Evolutionary conservation across 92 coral and sea anemone species (phyloP).

Genomic region (Phenganax stokvisi): DNA sequence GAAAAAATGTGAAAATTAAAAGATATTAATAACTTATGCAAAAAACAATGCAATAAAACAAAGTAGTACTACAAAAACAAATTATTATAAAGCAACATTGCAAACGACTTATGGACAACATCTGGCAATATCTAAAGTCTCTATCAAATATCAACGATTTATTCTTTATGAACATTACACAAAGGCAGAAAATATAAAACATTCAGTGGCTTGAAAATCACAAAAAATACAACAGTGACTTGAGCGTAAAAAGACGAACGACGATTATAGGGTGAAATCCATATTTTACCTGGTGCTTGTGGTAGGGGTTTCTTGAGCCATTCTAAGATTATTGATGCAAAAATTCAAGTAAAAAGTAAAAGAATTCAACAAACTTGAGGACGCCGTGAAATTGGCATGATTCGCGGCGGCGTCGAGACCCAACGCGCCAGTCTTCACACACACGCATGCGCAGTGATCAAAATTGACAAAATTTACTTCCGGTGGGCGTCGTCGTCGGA

Average conservation of each 20-base stretch:
- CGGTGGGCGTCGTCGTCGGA: slow-evolving; percentile 25
- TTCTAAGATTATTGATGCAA: not conserved
- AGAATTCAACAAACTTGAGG: not conserved
- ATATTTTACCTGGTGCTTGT: slow-evolving; percentile 18
- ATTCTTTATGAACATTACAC: too few relatives aligned
- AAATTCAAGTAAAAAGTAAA: not conserved
- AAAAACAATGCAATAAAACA: not conserved
- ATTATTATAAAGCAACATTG: not conserved
- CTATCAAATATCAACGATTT: too few relatives aligned
- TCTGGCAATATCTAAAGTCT: too few relatives aligned
- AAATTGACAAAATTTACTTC: slow-evolving; percentile 12
- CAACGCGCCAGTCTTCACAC: slow-evolving; percentile 10
- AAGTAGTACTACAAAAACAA: not conserved
- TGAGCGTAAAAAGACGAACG: slow-evolving; percentile 12
- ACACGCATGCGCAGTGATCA: slow-evolving; percentile 21
- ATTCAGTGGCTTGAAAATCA: not conserved
- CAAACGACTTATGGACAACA: too few relatives aligned
- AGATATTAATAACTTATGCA: not conserved
- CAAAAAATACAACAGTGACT: not conserved
- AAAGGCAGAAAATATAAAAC: too few relatives aligned
- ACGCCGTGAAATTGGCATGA: slow-evolving; percentile 3
- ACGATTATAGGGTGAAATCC: not conserved
- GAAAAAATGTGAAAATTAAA: slow-evolving; percentile 15
- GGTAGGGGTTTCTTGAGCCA: slow-evolving; percentile 10
- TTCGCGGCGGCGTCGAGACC: slow-evolving; percentile 1